phyloP scores from a whole-genome alignment of 2,888 invertebrate species.

The Sarcophaga caerulescens region DNA sequence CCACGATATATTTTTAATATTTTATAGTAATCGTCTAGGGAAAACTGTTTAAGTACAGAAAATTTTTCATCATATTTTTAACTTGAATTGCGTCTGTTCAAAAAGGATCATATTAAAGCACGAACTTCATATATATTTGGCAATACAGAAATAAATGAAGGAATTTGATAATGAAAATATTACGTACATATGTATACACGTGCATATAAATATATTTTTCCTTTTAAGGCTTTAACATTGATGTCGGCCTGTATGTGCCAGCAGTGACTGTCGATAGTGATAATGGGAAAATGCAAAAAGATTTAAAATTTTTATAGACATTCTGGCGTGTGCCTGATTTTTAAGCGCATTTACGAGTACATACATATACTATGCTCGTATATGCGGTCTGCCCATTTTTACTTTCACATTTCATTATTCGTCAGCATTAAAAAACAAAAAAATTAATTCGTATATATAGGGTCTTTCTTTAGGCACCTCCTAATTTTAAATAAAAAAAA shows the following conservation, averaged over 20 bases:
- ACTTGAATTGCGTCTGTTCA: neutral
- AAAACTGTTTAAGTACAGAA: neutral
- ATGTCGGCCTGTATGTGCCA: no score
- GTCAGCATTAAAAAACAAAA: neutral
- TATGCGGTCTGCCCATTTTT: neutral
- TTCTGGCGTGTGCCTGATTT: neutral
- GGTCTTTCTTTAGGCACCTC: no score
- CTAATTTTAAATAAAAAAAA: no score
- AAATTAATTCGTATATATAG: neutral
- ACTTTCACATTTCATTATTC: constrained; percentile 8
- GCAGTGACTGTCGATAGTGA: no score
- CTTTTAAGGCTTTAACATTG: no score
- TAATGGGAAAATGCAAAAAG: neutral
- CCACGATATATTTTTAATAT: neutral
- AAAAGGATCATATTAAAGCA: neutral
- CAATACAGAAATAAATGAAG: neutral
- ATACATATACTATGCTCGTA: no score
- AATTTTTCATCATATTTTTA: neutral
- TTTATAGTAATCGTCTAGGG: neutral
- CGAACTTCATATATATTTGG: neutral
- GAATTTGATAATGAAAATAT: neutral
- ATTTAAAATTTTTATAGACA: neutral
- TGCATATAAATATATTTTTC: no score
- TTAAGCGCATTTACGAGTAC: neutral
- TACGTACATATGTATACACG: neutral